These are phyloP conservation scores for Hormaphis cornu DNA, from an alignment of 1,140 invertebrate species.

Conservation along the genomic window DNA sequence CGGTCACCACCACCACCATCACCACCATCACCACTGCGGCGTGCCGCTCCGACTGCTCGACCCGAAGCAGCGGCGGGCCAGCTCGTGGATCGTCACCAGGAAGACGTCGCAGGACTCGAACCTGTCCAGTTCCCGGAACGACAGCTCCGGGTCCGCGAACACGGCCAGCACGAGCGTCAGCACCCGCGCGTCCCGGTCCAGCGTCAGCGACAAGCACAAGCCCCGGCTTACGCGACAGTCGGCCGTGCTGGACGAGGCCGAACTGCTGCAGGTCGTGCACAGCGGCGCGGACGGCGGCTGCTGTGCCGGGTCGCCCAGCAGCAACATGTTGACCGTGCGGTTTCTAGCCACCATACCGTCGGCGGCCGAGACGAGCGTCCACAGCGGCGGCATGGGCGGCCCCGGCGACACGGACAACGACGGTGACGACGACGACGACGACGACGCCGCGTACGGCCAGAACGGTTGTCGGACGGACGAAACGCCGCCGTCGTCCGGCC, in stretches of 20 bases:
- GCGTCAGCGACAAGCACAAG: constrained; percentile 47
- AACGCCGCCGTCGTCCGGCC: background rate
- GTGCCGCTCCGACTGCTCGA: constrained; percentile 64
- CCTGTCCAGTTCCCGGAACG: constrained; percentile 70
- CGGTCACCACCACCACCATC: constrained; percentile 53
- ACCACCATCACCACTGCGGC: constrained; percentile 52
- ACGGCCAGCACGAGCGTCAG: constrained; percentile 75
- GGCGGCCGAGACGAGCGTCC: constrained; percentile 65
- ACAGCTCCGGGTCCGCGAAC: constrained; percentile 75
- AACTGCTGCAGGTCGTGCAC: constrained; percentile 33
- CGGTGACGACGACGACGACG: background rate
- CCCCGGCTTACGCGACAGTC: constrained; percentile 65
- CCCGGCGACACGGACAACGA: constrained; percentile 33
- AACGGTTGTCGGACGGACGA: background rate
- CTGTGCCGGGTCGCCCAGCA: constrained; percentile 38
- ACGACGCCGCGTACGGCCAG: background rate
- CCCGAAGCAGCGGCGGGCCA: constrained; percentile 58
- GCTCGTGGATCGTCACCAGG: constrained; percentile 75
- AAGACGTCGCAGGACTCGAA: constrained; percentile 86
- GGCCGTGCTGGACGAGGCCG: constrained; percentile 45
- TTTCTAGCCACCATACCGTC: constrained; percentile 71
- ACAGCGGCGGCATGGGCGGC: constrained; percentile 45
- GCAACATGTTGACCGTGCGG: constrained; percentile 52
- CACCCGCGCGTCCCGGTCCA: constrained; percentile 66
- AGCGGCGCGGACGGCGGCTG: background rate